A percentile compares a stretch with the other conserved stretches of the same genome.
These are phyloP conservation scores for Myodes glareolus DNA, from an alignment of 2,113 vertebrate species.

Conservation along the genomic window DNA sequence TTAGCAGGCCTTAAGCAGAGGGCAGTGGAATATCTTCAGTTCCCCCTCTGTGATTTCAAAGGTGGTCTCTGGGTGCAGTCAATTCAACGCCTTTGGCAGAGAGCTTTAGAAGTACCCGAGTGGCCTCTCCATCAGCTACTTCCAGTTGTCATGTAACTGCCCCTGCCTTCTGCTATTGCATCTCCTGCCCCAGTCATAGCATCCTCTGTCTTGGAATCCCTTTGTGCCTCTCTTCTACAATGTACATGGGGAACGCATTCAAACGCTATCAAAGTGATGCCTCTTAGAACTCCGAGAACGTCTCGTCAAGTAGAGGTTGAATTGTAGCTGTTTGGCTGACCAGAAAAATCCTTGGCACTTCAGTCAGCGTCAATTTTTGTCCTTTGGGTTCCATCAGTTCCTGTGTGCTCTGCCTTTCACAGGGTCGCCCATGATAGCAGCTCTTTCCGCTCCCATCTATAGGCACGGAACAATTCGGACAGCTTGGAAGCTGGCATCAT, in stretches of 20 bases:
- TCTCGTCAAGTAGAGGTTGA: background rate
- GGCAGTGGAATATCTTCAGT: background rate
- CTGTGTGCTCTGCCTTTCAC: background rate
- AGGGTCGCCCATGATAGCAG: background rate
- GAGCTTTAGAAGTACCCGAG: background rate
- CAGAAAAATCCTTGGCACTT: background rate
- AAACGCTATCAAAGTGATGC: background rate
- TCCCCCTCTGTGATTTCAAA: background rate
- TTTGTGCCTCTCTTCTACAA: background rate
- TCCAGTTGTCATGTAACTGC: rapidly evolving
- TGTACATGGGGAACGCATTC: background rate
- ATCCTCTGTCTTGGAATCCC: background rate
- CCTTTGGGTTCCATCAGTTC: background rate
- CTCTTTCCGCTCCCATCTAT: background rate
- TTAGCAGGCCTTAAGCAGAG: background rate
- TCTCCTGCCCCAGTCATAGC: background rate
- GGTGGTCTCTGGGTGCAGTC: background rate
- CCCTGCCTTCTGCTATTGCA: rapidly evolving
- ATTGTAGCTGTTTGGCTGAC: background rate
- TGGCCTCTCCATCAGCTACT: background rate
- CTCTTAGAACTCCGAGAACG: background rate
- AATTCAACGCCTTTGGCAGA: background rate
- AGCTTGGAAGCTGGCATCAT: background rate
- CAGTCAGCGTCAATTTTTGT: background rate
- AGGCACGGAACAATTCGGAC: rapidly evolving